These are phyloP conservation scores for Mesochorus sp. DNA, from an alignment of 2,888 invertebrate species.

Conservation along the genomic window DNA sequence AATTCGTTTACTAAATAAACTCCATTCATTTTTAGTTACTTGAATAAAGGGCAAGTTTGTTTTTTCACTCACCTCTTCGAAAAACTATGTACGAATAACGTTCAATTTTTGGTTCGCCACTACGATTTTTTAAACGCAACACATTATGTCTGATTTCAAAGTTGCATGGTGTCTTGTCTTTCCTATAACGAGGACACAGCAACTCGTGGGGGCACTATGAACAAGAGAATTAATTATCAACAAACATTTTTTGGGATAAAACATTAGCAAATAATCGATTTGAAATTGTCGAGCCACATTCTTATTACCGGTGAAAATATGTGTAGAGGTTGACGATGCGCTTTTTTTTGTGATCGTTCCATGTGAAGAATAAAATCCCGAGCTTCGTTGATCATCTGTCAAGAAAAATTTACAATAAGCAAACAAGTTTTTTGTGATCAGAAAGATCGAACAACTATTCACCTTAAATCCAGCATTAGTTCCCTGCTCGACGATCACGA, in stretches of 20 bases:
- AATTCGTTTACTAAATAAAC: too few relatives aligned
- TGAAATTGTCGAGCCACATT: neutral
- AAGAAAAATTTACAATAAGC: constrained; percentile 50
- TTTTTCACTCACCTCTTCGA: constrained; percentile 88
- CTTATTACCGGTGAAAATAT: constrained; percentile 90
- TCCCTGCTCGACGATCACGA: constrained; percentile 93
- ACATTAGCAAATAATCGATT: constrained; percentile 4
- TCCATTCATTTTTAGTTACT: too few relatives aligned
- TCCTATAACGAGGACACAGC: constrained; percentile 88
- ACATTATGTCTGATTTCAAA: constrained; percentile 87
- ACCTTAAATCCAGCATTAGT: constrained; percentile 91
- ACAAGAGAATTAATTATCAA: constrained; percentile 29
- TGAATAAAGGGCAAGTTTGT: too few relatives aligned
- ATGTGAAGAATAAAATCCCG: constrained; percentile 89
- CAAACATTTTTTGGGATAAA: neutral
- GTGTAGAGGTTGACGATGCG: constrained; percentile 83
- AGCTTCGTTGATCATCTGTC: constrained; percentile 89
- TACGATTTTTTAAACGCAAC: constrained; percentile 80
- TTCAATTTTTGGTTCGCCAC: constrained; percentile 81
- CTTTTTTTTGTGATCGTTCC: constrained; percentile 73
- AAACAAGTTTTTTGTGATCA: constrained; percentile 3
- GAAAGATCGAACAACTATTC: constrained; percentile 42
- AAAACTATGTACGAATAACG: constrained; percentile 91
- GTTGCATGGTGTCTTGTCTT: constrained; percentile 89
- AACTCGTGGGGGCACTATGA: constrained; percentile 92